Conservation (phyloP, 2,888 invertebrate species). For the Agriopis aurantiaria region DNA sequence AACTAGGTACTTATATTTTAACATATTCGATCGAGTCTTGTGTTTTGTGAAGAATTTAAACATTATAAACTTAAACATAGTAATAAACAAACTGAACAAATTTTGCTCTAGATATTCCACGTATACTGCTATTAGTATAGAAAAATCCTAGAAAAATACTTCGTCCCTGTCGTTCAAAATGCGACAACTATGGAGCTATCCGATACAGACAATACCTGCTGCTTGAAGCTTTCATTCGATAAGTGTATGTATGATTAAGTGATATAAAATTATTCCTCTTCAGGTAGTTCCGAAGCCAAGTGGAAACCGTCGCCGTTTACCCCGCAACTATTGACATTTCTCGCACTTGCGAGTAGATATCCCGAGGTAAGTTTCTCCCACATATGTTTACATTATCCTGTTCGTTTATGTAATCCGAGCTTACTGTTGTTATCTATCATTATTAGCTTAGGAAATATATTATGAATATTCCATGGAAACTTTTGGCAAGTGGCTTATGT, state of each 20-base stretch:
- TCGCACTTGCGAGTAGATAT: slow-evolving; percentile 62
- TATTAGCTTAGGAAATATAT: slow-evolving; percentile 8
- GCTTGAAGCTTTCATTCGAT: slow-evolving; percentile 14
- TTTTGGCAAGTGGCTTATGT: background rate
- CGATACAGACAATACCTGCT: slow-evolving; percentile 6
- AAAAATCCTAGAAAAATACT: too few species aligned
- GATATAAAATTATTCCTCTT: slow-evolving; percentile 36
- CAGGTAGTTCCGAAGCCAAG: slow-evolving; percentile 54
- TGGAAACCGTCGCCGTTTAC: slow-evolving; percentile 45
- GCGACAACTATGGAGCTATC: slow-evolving; percentile 1
- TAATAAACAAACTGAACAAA: too few species aligned
- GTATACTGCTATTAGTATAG: too few species aligned
- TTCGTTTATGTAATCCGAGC: slow-evolving; percentile 16
- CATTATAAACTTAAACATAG: too few species aligned
- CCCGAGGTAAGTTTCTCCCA: slow-evolving; percentile 58
- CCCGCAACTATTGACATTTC: slow-evolving; percentile 53
- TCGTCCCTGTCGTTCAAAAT: background rate
- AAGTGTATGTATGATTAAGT: background rate
- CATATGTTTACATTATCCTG: slow-evolving; percentile 8
- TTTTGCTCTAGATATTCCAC: too few species aligned
- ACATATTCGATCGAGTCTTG: too few species aligned
- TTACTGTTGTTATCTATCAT: slow-evolving; percentile 2
- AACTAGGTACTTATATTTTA: background rate
- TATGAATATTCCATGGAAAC: slow-evolving; percentile 3
- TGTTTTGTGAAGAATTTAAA: too few species aligned